Evolutionary conservation across 1,140 invertebrate genomes (phyloP).

Genomic region (Conus ventricosus): DNA sequence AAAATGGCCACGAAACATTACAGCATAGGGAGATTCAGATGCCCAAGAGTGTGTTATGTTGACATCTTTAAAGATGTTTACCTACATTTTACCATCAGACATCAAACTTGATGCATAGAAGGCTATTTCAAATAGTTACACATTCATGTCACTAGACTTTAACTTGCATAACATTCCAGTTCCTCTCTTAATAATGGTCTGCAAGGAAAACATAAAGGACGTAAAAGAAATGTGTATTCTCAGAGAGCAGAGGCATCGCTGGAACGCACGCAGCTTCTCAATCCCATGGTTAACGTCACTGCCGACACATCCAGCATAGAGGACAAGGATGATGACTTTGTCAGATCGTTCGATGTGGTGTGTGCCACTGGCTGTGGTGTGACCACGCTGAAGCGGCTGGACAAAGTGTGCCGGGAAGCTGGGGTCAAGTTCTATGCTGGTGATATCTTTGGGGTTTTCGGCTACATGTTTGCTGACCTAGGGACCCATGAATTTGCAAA

Average conservation of each 20-base stretch:
- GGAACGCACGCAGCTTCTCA: conserved; percentile 86
- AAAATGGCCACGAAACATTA: too few species aligned
- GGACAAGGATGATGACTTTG: conserved; percentile 82
- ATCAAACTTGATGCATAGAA: too few species aligned
- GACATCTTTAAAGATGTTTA: too few species aligned
- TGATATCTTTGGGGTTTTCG: conserved; percentile 95
- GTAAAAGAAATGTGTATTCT: conserved; percentile 57
- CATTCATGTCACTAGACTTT: too few species aligned
- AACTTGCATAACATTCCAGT: too few species aligned
- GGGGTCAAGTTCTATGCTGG: conserved; percentile 91
- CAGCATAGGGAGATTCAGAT: too few species aligned
- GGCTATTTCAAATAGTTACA: too few species aligned
- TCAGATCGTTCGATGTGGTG: conserved; percentile 88
- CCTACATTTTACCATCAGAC: too few species aligned
- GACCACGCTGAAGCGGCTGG: conserved; percentile 84
- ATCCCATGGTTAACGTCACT: conserved; percentile 92
- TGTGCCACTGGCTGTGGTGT: conserved; percentile 86
- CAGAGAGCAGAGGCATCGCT: conserved; percentile 90
- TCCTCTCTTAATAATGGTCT: too few species aligned
- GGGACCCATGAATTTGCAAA: conserved; percentile 89
- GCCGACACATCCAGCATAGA: conserved; percentile 81
- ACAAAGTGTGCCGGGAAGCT: conserved; percentile 86
- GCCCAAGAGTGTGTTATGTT: too few species aligned
- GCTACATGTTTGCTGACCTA: conserved; percentile 93
- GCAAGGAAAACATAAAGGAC: too few species aligned